phyloP scores from a whole-genome alignment of 2,888 invertebrate species.

The Pegoplata infirma region DNA sequence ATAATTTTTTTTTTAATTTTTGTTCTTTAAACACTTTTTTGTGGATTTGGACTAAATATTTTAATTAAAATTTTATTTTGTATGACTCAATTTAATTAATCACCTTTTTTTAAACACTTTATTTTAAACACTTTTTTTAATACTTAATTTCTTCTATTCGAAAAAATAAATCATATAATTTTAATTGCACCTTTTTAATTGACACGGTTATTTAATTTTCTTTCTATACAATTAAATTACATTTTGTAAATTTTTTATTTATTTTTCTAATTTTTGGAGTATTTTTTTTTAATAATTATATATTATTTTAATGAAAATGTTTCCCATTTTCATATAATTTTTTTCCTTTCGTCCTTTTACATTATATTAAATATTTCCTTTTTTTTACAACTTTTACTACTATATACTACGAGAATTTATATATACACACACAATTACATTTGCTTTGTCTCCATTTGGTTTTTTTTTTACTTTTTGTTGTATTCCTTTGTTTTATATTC shows the following conservation, averaged over 20 bases:
- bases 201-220: conserved; percentile 35
- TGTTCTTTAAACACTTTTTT: not conserved
- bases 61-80: not conserved
- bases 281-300: conserved; percentile 22
- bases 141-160: not conserved
- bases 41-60: not conserved
- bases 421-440: conserved; percentile 36
- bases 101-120: conserved; percentile 26
- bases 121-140: not conserved
- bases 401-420: conserved; percentile 37
- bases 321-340: conserved; percentile 68
- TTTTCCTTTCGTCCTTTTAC: conserved; percentile 67
- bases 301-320: conserved; percentile 64
- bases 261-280: conserved; percentile 18
- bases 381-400: conserved; percentile 62
- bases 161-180: not conserved
- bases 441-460: not conserved
- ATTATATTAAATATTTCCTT: conserved; percentile 61
- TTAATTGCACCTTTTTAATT: conserved; percentile 57
- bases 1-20: not conserved
- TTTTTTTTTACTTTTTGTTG: not conserved
- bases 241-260: conserved; percentile 16
- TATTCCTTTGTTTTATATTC: not conserved
- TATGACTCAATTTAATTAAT: too few relatives aligned
- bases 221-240: not conserved